These are phyloP conservation scores for Drosophila biarmipes DNA, from an alignment of 1,140 invertebrate genomes.

Conservation along the genomic window DNA sequence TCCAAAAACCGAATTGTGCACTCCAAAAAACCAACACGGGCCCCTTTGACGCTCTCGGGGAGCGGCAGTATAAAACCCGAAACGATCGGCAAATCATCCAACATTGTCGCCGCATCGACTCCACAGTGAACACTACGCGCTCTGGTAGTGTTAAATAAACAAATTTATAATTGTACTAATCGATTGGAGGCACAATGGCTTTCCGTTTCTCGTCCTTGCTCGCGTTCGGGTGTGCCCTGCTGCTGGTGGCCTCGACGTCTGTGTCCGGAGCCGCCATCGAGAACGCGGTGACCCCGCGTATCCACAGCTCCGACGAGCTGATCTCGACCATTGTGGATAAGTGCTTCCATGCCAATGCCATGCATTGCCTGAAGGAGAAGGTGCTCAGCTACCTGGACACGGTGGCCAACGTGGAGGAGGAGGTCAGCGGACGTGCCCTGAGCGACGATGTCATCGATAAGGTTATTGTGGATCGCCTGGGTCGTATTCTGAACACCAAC, in stretches of 20 bases:
- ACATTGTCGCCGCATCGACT: constrained; percentile 83
- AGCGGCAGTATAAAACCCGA: constrained; percentile 84
- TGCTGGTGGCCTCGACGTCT: constrained; percentile 59
- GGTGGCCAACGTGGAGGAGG: constrained; percentile 87
- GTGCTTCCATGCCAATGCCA: constrained; percentile 88
- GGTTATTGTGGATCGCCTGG: constrained; percentile 89
- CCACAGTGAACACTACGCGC: constrained; percentile 77
- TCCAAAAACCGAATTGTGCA: constrained; percentile 63
- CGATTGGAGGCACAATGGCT: constrained; percentile 59
- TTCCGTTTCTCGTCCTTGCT: constrained; percentile 77
- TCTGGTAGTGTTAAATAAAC: constrained; percentile 53
- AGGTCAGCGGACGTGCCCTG: constrained; percentile 86
- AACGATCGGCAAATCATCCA: constrained; percentile 72
- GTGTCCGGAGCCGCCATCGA: constrained; percentile 86
- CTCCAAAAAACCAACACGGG: constrained; percentile 60
- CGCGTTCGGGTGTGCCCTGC: constrained; percentile 82
- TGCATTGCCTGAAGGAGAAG: constrained; percentile 90
- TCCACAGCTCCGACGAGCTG: constrained; percentile 88
- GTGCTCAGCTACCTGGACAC: constrained; percentile 90
- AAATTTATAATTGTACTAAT: constrained; percentile 25
- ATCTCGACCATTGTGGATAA: constrained; percentile 89
- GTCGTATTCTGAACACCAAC: constrained; percentile 89
- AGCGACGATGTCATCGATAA: constrained; percentile 88
- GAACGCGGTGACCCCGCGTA: constrained; percentile 86
- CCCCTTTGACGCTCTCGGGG: constrained; percentile 54